A percentile compares a stretch with the other conserved stretches of the same genome.
Evolutionary conservation across 2,888 invertebrate genomes (phyloP).

Genomic region (Capitulum mitella): DNA sequence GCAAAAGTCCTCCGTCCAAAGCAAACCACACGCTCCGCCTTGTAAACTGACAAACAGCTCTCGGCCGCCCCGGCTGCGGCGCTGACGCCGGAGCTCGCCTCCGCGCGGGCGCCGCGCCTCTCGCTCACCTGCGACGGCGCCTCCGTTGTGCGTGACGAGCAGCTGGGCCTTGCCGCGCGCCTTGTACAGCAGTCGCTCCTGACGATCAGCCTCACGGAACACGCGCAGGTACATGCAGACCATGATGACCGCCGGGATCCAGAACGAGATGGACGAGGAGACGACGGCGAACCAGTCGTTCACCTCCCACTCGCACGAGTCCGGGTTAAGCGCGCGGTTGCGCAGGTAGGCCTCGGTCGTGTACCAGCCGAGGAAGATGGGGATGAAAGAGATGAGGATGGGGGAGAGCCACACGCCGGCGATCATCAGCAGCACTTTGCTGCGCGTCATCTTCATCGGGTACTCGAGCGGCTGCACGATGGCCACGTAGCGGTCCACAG

Average conservation of each 20-base stretch:
- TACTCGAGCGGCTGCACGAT: conserved; percentile 91
- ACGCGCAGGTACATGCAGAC: conserved; percentile 82
- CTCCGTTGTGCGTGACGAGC: conserved; percentile 24
- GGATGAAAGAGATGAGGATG: conserved; percentile 83
- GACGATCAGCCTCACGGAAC: conserved; percentile 80
- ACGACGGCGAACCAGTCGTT: conserved; percentile 80
- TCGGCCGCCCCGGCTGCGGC: too few relatives aligned
- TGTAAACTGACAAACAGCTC: too few relatives aligned
- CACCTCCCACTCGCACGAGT: conserved; percentile 61
- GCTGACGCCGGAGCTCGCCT: too few relatives aligned
- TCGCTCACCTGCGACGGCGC: background rate
- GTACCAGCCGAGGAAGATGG: conserved; percentile 92
- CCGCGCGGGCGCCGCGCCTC: too few relatives aligned
- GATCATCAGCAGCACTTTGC: conserved; percentile 49
- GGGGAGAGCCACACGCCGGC: conserved; percentile 76
- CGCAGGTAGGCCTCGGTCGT: conserved; percentile 66
- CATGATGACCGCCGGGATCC: conserved; percentile 93
- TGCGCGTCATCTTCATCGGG: conserved; percentile 84
- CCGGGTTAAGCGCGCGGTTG: conserved; percentile 52
- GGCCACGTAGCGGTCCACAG: conserved; percentile 85
- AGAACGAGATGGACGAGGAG: conserved; percentile 86
- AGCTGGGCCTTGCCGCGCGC: conserved; percentile 11
- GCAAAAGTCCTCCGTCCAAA: too few relatives aligned
- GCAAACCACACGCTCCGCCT: too few relatives aligned
- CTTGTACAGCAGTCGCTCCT: conserved; percentile 57